Evolutionary conservation across 2,888 invertebrate genomes (phyloP).

Genomic region (Leptinotarsa haldemani): DNA sequence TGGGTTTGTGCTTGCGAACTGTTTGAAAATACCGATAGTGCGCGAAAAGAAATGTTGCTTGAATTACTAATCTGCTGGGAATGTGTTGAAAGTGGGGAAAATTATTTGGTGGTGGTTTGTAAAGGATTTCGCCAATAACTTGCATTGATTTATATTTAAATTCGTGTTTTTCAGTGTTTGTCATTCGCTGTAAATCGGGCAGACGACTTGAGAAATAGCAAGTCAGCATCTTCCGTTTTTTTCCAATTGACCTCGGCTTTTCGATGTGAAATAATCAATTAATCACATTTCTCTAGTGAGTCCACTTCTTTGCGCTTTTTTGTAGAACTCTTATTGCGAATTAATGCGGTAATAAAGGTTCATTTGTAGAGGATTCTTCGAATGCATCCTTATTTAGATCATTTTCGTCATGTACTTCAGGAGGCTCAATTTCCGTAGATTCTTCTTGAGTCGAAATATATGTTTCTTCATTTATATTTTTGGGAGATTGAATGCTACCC

Average conservation of each 20-base stretch:
- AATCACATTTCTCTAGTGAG: slow-evolving; percentile 2
- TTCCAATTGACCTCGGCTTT: not conserved
- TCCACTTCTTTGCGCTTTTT: not conserved
- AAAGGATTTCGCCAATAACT: slow-evolving; percentile 13
- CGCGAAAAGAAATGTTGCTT: not conserved
- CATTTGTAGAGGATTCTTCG: not conserved
- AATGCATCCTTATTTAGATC: not conserved
- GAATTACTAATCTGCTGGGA: not conserved
- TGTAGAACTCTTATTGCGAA: not conserved
- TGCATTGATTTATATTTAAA: slow-evolving; percentile 18
- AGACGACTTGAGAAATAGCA: slow-evolving; percentile 10
- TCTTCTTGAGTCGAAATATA: not conserved
- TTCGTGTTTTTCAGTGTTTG: not conserved
- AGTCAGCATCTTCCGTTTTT: slow-evolving; percentile 8
- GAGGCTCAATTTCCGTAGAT: not conserved
- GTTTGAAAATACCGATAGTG: not conserved
- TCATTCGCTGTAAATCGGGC: slow-evolving; percentile 10
- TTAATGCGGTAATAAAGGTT: not conserved
- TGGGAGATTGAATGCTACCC: not conserved
- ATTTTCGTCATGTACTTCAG: not conserved
- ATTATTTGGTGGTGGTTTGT: slow-evolving; percentile 7
- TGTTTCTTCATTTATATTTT: not conserved
- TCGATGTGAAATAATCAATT: slow-evolving; percentile 11
- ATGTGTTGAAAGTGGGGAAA: not conserved
- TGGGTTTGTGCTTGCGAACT: not conserved